Base-by-base conservation (phyloP, 2,797 vertebrate species). In the Cyclura pinguis region DNA sequence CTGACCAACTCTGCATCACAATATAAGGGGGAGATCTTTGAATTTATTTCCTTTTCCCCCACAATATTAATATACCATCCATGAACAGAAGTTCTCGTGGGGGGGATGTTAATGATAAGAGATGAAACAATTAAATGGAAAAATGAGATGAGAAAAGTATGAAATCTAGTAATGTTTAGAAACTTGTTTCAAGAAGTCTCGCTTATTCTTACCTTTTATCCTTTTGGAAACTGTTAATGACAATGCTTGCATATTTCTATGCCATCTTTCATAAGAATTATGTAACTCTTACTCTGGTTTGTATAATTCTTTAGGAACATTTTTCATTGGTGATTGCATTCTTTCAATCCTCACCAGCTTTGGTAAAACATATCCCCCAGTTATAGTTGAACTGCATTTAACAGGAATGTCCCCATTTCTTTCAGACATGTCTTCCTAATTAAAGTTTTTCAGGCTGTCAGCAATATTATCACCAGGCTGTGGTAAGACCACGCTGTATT, bases 211-310 rank as follows among this genome's bases (percentile, higher is more conserved):
- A 94, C 32, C 7, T 32, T 32, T 57, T 57, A 94, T 88, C 3
- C 72, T 89, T 87, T 9, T 85, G 86, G 81, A 88, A 77, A 89
- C 72, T 6, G 74, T 62, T 24, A 0, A 84, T 52, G 22, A 86
- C n/a, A 59, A 64, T 20, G 16, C 57, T 35, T 10, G 80, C 57
- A 81, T 76, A 87, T 89, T 89, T 59, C 35, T 55, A 22, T 27
- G 13, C 14, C 89, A 52, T 18, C 84, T 88, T 87, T 73, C 47
- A 64, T 18, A 80, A 77, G 24, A 94, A 55, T 38, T 90, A 86
- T 82, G 64, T 22, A 86, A 91, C 89, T 1, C 5, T 52, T 38
- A 80, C 35, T 80, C 78, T 35, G 85, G 59, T 0, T 88, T 88
- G 38, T 38, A 29, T 50, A n/a, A 83, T 77, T 74, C 14, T 76